These are phyloP conservation scores for Anabas testudineus DNA, from an alignment of 2,797 vertebrate species.

Conservation along the genomic window DNA sequence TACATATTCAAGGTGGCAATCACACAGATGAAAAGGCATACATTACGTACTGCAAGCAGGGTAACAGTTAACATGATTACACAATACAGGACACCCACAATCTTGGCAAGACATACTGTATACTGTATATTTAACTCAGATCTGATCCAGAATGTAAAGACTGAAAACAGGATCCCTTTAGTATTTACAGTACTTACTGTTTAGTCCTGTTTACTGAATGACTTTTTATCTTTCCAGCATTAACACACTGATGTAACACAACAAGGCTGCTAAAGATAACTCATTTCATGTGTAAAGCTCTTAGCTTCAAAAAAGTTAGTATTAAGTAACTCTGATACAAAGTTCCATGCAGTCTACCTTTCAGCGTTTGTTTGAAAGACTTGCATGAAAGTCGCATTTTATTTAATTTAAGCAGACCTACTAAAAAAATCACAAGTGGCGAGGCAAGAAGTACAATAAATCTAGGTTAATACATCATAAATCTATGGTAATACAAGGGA, in stretches of 20 bases:
- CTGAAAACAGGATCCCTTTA: background rate
- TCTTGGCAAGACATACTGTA: constrained; percentile 8
- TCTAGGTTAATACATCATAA: constrained; percentile 48
- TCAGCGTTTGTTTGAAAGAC: constrained; percentile 1
- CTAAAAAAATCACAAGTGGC: constrained; percentile 13
- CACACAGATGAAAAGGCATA: constrained; percentile 21
- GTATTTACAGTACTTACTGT: background rate
- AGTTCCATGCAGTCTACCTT: background rate
- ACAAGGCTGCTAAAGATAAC: background rate
- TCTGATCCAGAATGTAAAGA: constrained; percentile 4
- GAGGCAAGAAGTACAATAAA: constrained; percentile 19
- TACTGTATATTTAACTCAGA: background rate
- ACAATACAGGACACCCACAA: constrained; percentile 48
- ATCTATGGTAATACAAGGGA: constrained; percentile 46
- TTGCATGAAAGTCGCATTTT: background rate
- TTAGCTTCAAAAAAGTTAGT: background rate
- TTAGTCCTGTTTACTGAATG: background rate
- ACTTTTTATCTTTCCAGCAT: background rate
- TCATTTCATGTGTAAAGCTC: background rate
- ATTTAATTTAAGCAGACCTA: constrained; percentile 27
- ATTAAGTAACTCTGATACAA: background rate
- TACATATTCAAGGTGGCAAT: constrained; percentile 46
- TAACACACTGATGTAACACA: background rate
- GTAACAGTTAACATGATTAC: constrained; percentile 51
- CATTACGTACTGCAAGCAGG: constrained; percentile 30